These are phyloP conservation scores for Drosophila peninsularis DNA, from an alignment of 2,888 invertebrate genomes.

Conservation along the genomic window DNA sequence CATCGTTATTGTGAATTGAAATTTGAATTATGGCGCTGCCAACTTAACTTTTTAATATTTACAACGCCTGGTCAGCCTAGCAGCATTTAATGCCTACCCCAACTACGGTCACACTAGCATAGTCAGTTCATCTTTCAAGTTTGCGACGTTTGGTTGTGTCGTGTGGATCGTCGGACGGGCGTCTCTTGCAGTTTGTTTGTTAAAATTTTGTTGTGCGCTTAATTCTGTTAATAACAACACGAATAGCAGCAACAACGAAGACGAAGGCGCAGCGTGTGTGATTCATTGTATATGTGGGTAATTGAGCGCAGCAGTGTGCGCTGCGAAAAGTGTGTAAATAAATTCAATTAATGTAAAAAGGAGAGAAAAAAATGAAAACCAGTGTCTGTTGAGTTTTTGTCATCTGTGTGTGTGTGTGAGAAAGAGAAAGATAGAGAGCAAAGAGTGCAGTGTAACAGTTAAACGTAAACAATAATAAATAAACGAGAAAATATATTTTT, in stretches of 20 bases:
- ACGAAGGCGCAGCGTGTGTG: constrained; percentile 44
- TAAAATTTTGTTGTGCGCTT: constrained; percentile 58
- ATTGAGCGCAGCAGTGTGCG: constrained; percentile 47
- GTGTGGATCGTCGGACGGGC: constrained; percentile 43
- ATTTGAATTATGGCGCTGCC: constrained; percentile 26
- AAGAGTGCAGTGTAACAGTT: constrained; percentile 57
- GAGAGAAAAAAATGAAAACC: constrained; percentile 49
- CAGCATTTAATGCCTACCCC: constrained; percentile 2
- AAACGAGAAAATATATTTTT: constrained; percentile 41
- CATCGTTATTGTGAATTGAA: not conserved
- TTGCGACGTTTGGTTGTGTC: constrained; percentile 32
- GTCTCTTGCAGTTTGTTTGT: constrained; percentile 55
- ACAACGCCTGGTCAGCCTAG: constrained; percentile 16
- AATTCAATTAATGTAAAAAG: constrained; percentile 67
- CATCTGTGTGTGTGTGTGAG: constrained; percentile 14
- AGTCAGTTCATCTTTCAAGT: constrained; percentile 45
- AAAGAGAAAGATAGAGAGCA: constrained; percentile 11
- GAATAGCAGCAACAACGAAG: constrained; percentile 22
- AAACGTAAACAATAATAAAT: constrained; percentile 57
- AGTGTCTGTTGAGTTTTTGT: constrained; percentile 26
- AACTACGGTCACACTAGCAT: constrained; percentile 27
- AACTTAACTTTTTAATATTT: constrained; percentile 8
- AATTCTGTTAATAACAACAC: constrained; percentile 68
- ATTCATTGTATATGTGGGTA: constrained; percentile 35
- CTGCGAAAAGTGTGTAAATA: constrained; percentile 61